phyloP scores from a whole-genome alignment of 2,797 vertebrate genomes.

The Sciurus vulgaris region DNA sequence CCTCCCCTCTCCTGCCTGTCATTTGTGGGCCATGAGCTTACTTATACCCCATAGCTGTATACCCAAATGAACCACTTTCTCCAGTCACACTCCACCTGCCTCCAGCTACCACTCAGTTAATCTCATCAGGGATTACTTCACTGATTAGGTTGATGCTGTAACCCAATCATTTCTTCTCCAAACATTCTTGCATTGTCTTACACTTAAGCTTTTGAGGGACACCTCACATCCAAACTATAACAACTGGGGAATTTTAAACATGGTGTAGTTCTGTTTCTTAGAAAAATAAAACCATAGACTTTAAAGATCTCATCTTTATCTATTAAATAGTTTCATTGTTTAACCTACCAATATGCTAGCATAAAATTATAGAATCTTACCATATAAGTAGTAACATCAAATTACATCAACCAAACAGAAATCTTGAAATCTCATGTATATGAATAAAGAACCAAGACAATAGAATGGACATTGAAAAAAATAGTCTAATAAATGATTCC shows the following conservation, averaged over 20 bases:
- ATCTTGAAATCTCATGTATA: neutral
- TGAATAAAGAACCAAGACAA: conserved; percentile 23
- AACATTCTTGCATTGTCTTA: too few relatives aligned
- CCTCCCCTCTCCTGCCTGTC: too few relatives aligned
- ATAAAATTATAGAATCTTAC: conserved; percentile 29
- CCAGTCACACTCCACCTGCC: too few relatives aligned
- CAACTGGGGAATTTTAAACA: neutral
- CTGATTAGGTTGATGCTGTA: too few relatives aligned
- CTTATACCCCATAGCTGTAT: too few relatives aligned
- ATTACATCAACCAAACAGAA: conserved; percentile 19
- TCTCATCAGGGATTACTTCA: too few relatives aligned
- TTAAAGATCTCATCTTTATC: neutral
- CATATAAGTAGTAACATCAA: neutral
- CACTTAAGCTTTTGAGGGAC: too few relatives aligned
- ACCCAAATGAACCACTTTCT: too few relatives aligned
- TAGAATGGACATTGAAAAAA: neutral
- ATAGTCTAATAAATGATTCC: neutral
- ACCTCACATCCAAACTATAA: too few relatives aligned
- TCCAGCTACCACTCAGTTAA: too few relatives aligned
- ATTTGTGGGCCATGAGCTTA: too few relatives aligned
- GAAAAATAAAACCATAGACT: conserved; percentile 27
- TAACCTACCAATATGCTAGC: neutral
- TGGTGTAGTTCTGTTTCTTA: neutral
- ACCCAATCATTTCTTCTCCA: too few relatives aligned
- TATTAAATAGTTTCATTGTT: neutral